Percentiles rank a stretch among this genome's conserved stretches.
phyloP scores from a whole-genome alignment of 1,140 invertebrate genomes.

The Eumaeus atala region DNA sequence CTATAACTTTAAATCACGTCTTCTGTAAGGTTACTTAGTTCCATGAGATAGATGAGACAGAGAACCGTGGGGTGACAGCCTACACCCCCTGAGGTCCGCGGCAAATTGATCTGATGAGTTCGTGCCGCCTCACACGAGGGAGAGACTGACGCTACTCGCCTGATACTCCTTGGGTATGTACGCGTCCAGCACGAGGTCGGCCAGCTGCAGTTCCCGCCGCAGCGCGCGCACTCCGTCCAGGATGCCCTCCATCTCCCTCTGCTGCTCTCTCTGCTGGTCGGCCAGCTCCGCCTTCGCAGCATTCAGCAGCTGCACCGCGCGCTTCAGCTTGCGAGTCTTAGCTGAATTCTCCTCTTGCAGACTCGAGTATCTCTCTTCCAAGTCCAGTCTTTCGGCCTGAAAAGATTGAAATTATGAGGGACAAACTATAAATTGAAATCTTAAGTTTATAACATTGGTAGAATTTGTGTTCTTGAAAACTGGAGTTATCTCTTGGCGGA shows the following conservation, averaged over 20 bases:
- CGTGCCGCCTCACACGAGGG: too few species aligned
- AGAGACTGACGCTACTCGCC: too few species aligned
- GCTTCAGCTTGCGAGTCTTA: slow-evolving; percentile 94
- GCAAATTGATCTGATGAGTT: too few species aligned
- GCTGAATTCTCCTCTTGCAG: slow-evolving; percentile 95
- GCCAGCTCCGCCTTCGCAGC: slow-evolving; percentile 89
- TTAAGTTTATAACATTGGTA: neutral
- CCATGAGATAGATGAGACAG: too few species aligned
- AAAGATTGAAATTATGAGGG: too few species aligned
- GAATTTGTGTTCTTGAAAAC: too few species aligned
- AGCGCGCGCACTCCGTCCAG: slow-evolving; percentile 93
- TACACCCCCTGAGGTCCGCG: too few species aligned
- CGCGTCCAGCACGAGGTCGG: slow-evolving; percentile 88
- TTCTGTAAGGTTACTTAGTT: too few species aligned
- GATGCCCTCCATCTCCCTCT: slow-evolving; percentile 96
- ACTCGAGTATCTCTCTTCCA: slow-evolving; percentile 96
- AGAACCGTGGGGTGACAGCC: too few species aligned
- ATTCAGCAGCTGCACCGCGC: slow-evolving; percentile 87
- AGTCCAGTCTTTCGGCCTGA: slow-evolving; percentile 91
- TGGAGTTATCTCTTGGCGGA: neutral
- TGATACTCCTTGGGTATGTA: slow-evolving; percentile 94
- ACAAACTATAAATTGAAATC: too few species aligned
- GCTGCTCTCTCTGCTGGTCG: slow-evolving; percentile 94
- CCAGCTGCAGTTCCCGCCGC: slow-evolving; percentile 91
- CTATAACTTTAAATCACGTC: too few species aligned